Conservation (phyloP, 2,888 invertebrate genomes). For the Tupiocoris notatus region DNA sequence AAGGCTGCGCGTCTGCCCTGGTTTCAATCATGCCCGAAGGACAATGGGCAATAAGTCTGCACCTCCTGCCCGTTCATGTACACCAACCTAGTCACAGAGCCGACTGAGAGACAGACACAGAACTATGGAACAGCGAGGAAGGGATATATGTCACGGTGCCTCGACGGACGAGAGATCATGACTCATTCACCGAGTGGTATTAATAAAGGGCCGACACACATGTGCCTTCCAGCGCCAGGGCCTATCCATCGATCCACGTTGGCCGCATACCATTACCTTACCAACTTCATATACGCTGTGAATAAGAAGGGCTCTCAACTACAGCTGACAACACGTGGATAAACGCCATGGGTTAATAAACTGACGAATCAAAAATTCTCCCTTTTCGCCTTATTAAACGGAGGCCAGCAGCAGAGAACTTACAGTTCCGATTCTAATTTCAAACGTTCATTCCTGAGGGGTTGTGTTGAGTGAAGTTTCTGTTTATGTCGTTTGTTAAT, state of each 20-base stretch:
- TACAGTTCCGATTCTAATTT: too few relatives aligned
- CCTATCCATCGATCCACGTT: conserved; percentile 18
- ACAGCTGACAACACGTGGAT: conserved; percentile 6
- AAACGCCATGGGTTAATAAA: background rate
- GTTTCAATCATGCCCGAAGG: conserved; percentile 29
- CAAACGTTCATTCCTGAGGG: too few relatives aligned
- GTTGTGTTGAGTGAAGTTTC: too few relatives aligned
- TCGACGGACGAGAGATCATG: conserved; percentile 14
- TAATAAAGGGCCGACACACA: conserved; percentile 29
- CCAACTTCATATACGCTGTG: background rate
- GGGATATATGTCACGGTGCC: conserved; percentile 32
- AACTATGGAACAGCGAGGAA: too few relatives aligned
- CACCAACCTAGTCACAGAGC: background rate
- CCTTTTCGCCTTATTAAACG: too few relatives aligned
- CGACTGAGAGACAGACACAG: background rate
- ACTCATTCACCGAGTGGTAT: conserved; percentile 31
- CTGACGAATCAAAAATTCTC: background rate
- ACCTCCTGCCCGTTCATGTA: conserved; percentile 2
- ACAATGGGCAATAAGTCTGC: conserved; percentile 35
- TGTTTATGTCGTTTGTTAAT: too few relatives aligned
- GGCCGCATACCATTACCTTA: conserved; percentile 22
- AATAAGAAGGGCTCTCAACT: background rate
- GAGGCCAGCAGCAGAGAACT: too few relatives aligned
- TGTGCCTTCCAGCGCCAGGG: conserved; percentile 4
- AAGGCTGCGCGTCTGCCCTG: conserved; percentile 19